Evolutionary conservation across 2,888 invertebrate genomes (phyloP).

Genomic region (Myathropa florea): DNA sequence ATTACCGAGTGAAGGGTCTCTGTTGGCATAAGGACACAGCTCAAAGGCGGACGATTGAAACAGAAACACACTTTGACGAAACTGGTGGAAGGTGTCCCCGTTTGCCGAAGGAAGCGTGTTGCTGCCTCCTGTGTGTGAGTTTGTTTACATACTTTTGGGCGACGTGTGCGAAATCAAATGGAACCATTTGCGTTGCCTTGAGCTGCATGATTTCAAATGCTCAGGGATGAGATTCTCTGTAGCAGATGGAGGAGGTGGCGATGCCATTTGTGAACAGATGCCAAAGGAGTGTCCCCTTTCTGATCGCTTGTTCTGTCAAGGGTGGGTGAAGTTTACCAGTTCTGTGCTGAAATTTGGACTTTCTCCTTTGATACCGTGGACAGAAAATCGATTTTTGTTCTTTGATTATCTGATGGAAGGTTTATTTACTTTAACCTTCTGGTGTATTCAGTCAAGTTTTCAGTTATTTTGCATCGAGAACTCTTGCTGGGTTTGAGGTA

Average conservation of each 20-base stretch:
- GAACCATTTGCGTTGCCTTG: not conserved
- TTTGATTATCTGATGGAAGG: too few relatives aligned
- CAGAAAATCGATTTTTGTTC: too few relatives aligned
- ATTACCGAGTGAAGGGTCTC: constrained; percentile 14
- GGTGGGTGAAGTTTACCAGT: not conserved
- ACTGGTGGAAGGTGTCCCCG: not conserved
- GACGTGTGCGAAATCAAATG: not conserved
- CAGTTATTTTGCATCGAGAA: too few relatives aligned
- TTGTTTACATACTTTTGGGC: not conserved
- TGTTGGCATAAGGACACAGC: not conserved
- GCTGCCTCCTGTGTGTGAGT: not conserved
- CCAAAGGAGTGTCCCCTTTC: not conserved
- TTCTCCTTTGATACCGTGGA: not conserved
- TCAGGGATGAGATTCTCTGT: not conserved
- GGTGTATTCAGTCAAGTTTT: too few relatives aligned
- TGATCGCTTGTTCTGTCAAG: not conserved
- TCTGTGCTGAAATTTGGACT: not conserved
- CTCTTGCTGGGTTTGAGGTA: too few relatives aligned
- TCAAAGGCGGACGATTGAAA: not conserved
- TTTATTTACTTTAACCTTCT: too few relatives aligned
- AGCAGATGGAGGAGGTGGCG: not conserved
- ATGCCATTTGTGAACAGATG: not conserved
- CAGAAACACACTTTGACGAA: not conserved
- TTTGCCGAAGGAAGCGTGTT: not conserved
- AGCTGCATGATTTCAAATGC: not conserved